Conservation (phyloP, 2,888 invertebrate species). For the Arrhopalites spinosus region DNA sequence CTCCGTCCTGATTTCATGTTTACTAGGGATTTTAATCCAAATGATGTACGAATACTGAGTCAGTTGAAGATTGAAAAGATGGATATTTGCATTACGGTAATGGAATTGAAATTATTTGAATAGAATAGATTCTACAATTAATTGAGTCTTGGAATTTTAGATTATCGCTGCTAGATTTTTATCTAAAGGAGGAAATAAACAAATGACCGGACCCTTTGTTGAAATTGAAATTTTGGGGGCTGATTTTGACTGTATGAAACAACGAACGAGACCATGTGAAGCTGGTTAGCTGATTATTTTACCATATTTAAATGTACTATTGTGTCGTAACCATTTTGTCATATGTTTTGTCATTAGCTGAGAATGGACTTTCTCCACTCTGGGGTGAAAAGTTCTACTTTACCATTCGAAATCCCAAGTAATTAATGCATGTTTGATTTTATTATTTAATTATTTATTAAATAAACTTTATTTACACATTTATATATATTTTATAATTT, state of each 20-base stretch:
- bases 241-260: constrained; percentile 79
- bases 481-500: too few relatives aligned
- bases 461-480: too few relatives aligned
- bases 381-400: constrained; percentile 11
- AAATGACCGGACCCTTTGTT: constrained; percentile 78
- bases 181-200: constrained; percentile 64
- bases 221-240: constrained; percentile 90
- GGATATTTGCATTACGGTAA: constrained; percentile 69
- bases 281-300: background rate
- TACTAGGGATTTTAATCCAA: constrained; percentile 23
- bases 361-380: background rate
- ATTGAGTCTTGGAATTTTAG: constrained; percentile 56
- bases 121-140: background rate
- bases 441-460: too few relatives aligned
- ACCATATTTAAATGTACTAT: too few relatives aligned
- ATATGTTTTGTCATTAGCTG: too few relatives aligned
- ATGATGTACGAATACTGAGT: background rate
- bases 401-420: background rate
- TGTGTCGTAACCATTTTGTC: too few relatives aligned
- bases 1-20: constrained; percentile 21
- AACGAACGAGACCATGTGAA: constrained; percentile 69
- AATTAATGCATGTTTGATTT: too few relatives aligned
- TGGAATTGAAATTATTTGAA: background rate
- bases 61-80: constrained; percentile 65
- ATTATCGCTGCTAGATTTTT: constrained; percentile 89